Percentiles rank a stretch among this genome's conserved stretches.
These are phyloP conservation scores for Psophia crepitans DNA, from an alignment of 2,113 vertebrate genomes.

Conservation along the genomic window DNA sequence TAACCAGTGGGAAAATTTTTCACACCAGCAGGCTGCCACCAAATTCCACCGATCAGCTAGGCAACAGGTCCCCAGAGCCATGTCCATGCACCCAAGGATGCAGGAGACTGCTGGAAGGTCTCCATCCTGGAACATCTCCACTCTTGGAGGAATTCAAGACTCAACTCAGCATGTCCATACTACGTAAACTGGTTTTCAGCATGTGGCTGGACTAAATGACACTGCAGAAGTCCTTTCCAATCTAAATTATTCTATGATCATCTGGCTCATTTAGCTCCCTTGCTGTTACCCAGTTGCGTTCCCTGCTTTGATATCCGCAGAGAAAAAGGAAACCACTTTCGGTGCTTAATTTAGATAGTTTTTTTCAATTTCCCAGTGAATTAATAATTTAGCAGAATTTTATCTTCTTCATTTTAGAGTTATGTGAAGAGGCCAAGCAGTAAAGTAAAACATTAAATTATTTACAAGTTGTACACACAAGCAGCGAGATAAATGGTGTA, in stretches of 20 bases:
- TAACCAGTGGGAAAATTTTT: not conserved
- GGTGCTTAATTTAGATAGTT: not conserved
- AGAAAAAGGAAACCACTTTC: not conserved
- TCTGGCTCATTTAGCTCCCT: not conserved
- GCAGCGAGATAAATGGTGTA: not conserved
- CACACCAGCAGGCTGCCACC: not conserved
- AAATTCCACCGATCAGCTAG: not conserved
- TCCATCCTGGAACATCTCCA: not conserved
- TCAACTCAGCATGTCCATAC: not conserved
- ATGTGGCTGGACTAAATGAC: not conserved
- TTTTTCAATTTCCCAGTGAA: constrained; percentile 29
- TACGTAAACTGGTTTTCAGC: not conserved
- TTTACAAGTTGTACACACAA: not conserved
- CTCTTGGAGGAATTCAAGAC: too few relatives aligned
- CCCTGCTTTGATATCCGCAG: not conserved
- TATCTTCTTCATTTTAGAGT: not conserved
- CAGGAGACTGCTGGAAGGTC: not conserved
- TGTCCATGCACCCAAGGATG: not conserved
- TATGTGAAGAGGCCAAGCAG: not conserved
- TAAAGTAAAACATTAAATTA: constrained; percentile 43
- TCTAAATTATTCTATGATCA: not conserved
- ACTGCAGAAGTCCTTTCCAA: not conserved
- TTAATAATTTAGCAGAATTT: constrained; percentile 49
- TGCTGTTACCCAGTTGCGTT: not conserved
- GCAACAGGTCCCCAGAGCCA: not conserved